These are phyloP conservation scores for Melinopterus prodromus DNA, from an alignment of 2,888 invertebrate species.

Conservation along the genomic window DNA sequence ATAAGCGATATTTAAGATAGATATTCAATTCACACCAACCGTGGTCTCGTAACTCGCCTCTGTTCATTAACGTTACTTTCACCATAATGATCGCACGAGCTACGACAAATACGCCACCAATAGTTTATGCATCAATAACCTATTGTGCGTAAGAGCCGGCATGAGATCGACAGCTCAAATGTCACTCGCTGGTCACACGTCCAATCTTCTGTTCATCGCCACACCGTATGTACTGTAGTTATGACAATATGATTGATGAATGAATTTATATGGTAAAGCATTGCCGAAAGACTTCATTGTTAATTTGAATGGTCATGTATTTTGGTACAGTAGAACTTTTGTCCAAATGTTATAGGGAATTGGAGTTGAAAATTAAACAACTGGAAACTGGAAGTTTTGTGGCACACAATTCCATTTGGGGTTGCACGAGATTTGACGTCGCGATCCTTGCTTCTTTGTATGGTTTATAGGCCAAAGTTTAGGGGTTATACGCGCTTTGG, in stretches of 20 bases:
- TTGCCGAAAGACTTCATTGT: background rate
- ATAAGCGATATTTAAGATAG: background rate
- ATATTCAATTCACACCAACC: background rate
- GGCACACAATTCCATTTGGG: no score
- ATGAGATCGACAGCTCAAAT: background rate
- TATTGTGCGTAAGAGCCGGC: background rate
- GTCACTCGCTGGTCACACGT: background rate
- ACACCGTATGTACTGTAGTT: background rate
- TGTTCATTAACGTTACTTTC: background rate
- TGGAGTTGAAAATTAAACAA: no score
- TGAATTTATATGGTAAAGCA: constrained; percentile 15
- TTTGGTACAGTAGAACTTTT: no score
- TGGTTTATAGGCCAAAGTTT: no score
- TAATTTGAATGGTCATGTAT: background rate
- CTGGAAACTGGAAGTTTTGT: no score
- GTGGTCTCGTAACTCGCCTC: background rate
- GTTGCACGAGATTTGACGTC: no score
- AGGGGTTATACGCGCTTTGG: no score
- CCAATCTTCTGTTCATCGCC: background rate
- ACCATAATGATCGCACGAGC: background rate
- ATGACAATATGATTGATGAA: background rate
- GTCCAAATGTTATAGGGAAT: no score
- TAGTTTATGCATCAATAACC: background rate
- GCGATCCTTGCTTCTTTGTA: no score
- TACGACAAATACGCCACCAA: background rate